These are phyloP conservation scores for Parochlus steinenii DNA, from an alignment of 2,888 invertebrate species.

Conservation along the genomic window DNA sequence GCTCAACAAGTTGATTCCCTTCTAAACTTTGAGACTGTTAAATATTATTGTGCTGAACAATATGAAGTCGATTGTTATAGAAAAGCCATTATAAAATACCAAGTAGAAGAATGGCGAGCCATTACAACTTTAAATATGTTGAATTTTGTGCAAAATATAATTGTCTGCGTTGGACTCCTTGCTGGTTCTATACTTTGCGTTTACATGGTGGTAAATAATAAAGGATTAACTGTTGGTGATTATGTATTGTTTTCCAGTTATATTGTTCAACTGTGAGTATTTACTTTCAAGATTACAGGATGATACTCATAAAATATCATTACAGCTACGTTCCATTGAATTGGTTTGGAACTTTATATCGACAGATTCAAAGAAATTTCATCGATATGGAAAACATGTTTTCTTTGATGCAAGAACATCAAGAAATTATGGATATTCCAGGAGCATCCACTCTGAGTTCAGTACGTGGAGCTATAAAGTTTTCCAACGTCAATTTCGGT, in stretches of 20 bases:
- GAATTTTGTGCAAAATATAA: constrained; percentile 80
- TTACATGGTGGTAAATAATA: constrained; percentile 56
- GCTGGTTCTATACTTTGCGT: constrained; percentile 80
- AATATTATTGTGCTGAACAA: constrained; percentile 88
- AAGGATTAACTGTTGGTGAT: constrained; percentile 75
- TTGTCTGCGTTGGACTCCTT: constrained; percentile 72
- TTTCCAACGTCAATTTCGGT: constrained; percentile 77
- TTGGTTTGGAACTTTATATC: constrained; percentile 94
- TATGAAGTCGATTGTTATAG: constrained; percentile 80
- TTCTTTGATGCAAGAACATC: constrained; percentile 72
- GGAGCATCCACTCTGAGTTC: constrained; percentile 56
- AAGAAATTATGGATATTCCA: constrained; percentile 71
- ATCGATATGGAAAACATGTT: constrained; percentile 99
- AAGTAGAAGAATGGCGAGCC: constrained; percentile 78
- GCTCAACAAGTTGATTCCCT: constrained; percentile 90
- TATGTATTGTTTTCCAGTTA: constrained; percentile 93
- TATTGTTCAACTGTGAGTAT: constrained; percentile 54
- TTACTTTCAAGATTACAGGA: not conserved
- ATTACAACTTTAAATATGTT: constrained; percentile 73
- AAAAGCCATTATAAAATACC: constrained; percentile 69
- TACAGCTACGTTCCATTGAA: constrained; percentile 83
- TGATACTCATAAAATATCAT: not conserved
- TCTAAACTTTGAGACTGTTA: constrained; percentile 96
- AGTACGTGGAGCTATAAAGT: constrained; percentile 63
- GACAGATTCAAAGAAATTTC: constrained; percentile 83